Base-by-base conservation (phyloP, 2,113 vertebrate genomes). In the Brevimyrus niger region DNA sequence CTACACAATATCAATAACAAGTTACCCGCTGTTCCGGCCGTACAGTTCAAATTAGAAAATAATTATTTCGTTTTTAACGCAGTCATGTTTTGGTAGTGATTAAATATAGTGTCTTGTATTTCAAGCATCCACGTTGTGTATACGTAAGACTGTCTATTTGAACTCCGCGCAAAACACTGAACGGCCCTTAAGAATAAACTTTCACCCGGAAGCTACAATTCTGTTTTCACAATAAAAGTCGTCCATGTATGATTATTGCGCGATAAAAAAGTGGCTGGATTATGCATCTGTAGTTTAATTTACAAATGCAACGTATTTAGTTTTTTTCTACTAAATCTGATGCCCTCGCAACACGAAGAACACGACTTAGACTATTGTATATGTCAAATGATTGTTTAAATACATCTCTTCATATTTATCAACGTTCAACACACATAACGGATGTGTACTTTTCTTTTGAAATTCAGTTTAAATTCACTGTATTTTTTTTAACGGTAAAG, bases 151-250 rank as follows among this genome's bases (percentile, higher is more conserved):
- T 73, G 69, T 44, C 1, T 21, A 9, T 27, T 48, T 19, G 46
- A 88, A 88, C 46, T 88, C 88, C 47, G 44, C 21, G 46, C 47
- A 80, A 76, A 76, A 17, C n/a, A 76, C 8, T 44, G 21, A 46
- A 42, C 44, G 35, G 19, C 55, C 55, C 42, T 44, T 23, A 42
- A 23, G 11, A 11, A 21, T 69, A 35, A 88, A 19, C 19, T 88
- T 53, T 53, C 35, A n/a, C 44, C 23, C 73, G 5, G 73, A 42
- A 65, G 42, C 9, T 69, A 13, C 27, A 69, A 69, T 47, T 47
- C n/a, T 19, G 13, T 50, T 76, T 48, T 80, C 88, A 88, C 19
- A 88, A 88, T 88, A 88, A 88, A 88, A 80, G 87, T 61, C 87
- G 9, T 51, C 0, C 0, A 7, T 17, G 21, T 27, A 85, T 85